Evolutionary conservation across 92 coral and sea anemone genomes (phyloP), one percentile per base, ranked within the genome.

Genomic region (Phenganax stokvisi): DNA sequence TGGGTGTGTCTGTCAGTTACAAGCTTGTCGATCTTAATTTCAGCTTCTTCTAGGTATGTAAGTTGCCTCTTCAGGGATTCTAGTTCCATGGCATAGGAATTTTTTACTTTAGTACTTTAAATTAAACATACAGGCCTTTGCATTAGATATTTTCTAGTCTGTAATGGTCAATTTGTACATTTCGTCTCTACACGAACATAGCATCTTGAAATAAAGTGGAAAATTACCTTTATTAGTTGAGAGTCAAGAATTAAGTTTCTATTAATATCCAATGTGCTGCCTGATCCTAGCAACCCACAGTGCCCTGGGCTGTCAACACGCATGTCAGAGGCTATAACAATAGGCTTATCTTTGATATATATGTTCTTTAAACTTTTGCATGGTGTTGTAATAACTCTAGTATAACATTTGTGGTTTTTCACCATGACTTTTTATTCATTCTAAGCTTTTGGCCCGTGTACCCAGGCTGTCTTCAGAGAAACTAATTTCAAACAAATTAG

Each of bases 1-100:
- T 79, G 83, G 66, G 13, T 79, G 56, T 79, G 83, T 61, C 83
- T 60, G 54, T 79, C 83, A 13, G 83, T 79, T 57, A 79, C 83
- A 25, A 79, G 16, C 66, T 79, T 79, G 56, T 30, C 69, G 3
- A 79, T 79, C 66, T 59, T 57, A 37, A 52, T 72, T 25, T 71
- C 74, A 60, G 59, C 61, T 12, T 68, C 61, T 79, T 79, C 83
- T 56, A 59, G 28, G 74, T 37, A 37, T 37, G 47, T 37, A 37
- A 37, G 47, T 37, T 37, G 47, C 47, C 47, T 37, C 47, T 37
- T 37, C 47, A 37, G 47, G 47, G 47, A 0, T 37, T 37, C 2
- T 37, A 37, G 47, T 37, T 37, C 47, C 47, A 37, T 37, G 47
- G 47, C 47, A 37, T 37, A 0, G 47, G 47, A 37, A 37, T 37